Conservation (phyloP, 2,888 invertebrate genomes). For the Phengaris arion region DNA sequence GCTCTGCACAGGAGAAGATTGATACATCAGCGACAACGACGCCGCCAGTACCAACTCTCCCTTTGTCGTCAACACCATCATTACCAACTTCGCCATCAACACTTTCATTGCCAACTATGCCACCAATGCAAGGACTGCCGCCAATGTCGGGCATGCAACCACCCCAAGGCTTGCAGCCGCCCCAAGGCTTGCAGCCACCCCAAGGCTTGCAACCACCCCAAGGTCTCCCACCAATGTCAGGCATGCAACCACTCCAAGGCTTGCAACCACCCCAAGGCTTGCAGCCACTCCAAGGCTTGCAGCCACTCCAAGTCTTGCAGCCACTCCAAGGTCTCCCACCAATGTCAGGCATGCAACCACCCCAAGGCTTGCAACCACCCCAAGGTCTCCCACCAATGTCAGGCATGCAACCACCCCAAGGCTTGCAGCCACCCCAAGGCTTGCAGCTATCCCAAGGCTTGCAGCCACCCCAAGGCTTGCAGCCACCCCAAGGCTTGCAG, state of each 20-base stretch:
- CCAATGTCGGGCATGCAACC: neutral
- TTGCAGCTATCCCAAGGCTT: neutral
- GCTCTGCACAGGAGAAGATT: neutral
- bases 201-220: neutral
- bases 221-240: neutral
- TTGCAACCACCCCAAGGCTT: neutral
- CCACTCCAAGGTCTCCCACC: neutral
- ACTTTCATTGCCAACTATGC: neutral
- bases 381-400: neutral
- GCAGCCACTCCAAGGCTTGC: neutral
- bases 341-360: neutral
- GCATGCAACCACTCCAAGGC: neutral
- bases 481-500: neutral
- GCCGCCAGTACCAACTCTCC: neutral
- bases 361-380: neutral
- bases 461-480: neutral
- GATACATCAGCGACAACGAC: neutral
- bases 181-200: neutral
- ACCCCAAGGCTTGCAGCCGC: neutral
- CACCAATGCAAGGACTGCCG: neutral
- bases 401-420: neutral
- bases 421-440: neutral
- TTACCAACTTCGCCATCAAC: neutral
- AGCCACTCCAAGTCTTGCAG: neutral
- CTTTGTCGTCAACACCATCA: neutral